A percentile compares a stretch with the other conserved stretches of the same genome.
These are phyloP conservation scores for Lamellibrachia satsuma DNA, from an alignment of 2,888 invertebrate genomes.

Conservation along the genomic window DNA sequence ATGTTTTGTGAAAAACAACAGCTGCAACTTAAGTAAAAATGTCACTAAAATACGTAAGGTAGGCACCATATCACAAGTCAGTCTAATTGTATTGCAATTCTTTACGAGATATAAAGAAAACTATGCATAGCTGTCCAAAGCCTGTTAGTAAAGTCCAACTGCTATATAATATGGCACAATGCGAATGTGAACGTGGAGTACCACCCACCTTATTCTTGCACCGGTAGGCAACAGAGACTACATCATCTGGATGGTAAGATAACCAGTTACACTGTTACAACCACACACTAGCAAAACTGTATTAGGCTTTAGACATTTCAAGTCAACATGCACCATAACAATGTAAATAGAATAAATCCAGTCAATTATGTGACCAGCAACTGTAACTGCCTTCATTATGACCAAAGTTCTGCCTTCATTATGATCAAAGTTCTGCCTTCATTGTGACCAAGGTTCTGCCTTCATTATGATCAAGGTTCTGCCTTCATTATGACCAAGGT, in stretches of 20 bases:
- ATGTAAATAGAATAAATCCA: neutral
- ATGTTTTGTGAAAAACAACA: neutral
- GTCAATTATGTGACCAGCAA: neutral
- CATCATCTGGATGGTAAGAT: neutral
- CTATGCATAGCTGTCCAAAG: neutral
- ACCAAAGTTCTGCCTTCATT: no score
- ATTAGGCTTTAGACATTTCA: neutral
- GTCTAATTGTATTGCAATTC: neutral
- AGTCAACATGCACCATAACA: neutral
- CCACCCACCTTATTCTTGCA: neutral
- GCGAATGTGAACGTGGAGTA: neutral
- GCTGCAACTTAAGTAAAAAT: neutral
- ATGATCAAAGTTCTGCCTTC: no score
- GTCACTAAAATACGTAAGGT: no score
- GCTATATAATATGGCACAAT: no score
- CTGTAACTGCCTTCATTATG: neutral
- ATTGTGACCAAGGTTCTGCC: neutral
- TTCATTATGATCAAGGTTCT: neutral
- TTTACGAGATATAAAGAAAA: neutral
- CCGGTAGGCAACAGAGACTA: neutral
- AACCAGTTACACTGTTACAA: neutral
- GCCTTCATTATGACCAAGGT: neutral
- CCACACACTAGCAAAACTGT: neutral
- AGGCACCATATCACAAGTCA: neutral
- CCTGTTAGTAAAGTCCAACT: neutral